Base-by-base conservation (phyloP, 2,888 invertebrate species). In the Imbricaverruca yamaguchii region DNA sequence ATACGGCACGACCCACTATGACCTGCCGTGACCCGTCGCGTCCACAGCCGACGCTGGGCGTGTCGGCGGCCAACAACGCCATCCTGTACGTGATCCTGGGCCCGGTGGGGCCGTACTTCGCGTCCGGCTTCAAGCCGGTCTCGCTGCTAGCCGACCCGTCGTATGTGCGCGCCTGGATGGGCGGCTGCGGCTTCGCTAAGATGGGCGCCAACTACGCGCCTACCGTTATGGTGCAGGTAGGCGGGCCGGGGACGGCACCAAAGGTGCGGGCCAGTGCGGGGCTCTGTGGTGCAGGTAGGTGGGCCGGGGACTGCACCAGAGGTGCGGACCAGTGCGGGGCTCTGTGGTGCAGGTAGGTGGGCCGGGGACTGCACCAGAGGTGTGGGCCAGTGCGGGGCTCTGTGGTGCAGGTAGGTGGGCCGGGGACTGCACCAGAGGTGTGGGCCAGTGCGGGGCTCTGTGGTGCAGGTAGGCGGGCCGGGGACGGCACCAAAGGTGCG, bases 201-300 rank as follows among this genome's bases (percentile, higher is more conserved):
- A 93, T 98, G 91, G 98, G 98, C 83, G 94, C 97, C 84, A 95
- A 96, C 89, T 96, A 94, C 86, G 94, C 92, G 77, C 95, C 95
- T 55, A 95, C 95, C 11, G 92, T 95, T 85, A 91, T 93, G 85
- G 92, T 94, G 69, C 94, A 87, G 85, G 88, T 87, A 12, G 4
- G 78, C n/a, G 56, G 18, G 59, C 8, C 53, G 15, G 67, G 39
- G 65, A 23, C 13, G 13, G n/a, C 63, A 80, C 53, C 9, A n/a
- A 25, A 18, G 53, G 61, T 23, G 69, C 12, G 55, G 11, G 69
- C n/a, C 56, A 10, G 61, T 56, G 61, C 23, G n/a, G 9, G 56
- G 23, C 10, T 23, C 55, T n/a, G 69, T 56, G 56, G 53, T 61
- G 59, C 15, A 61, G 77, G 39, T 56, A 56, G 74, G 25, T 56